Percentiles rank a stretch among this genome's conserved stretches.
Conservation (phyloP, 2,113 vertebrate genomes). For the Pollimyrus isidori region DNA sequence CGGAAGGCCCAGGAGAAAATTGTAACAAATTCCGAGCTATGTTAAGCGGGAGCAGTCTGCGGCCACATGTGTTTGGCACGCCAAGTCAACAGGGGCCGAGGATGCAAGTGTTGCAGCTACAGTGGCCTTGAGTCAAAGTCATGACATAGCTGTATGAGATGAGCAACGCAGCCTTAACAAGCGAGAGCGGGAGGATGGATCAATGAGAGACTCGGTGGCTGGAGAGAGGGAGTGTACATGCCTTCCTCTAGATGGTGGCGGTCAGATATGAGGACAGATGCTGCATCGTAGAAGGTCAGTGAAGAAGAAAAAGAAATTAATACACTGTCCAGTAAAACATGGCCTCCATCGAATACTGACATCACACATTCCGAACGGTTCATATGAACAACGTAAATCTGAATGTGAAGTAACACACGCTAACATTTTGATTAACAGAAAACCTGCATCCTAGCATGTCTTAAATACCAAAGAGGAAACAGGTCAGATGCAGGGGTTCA, state of each 20-base stretch:
- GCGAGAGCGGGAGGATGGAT: not conserved
- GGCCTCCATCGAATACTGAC: not conserved
- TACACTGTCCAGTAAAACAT: not conserved
- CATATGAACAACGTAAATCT: not conserved
- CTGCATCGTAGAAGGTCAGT: not conserved
- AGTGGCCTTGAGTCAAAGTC: not conserved
- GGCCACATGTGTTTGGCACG: not conserved
- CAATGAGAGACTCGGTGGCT: not conserved
- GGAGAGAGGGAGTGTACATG: not conserved
- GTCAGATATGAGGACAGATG: constrained; percentile 30
- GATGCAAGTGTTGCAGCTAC: not conserved
- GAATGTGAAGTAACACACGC: not conserved
- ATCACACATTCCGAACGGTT: not conserved
- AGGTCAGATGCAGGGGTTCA: not conserved
- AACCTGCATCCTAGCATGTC: not conserved
- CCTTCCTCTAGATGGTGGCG: constrained; percentile 13
- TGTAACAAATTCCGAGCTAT: not conserved
- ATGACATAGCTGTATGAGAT: not conserved
- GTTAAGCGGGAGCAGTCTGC: not conserved
- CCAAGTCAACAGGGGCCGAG: not conserved
- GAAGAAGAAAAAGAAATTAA: not conserved
- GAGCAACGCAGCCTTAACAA: not conserved
- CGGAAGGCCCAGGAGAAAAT: not conserved
- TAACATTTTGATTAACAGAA: not conserved
- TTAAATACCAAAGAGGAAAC: constrained; percentile 8